phyloP scores from a whole-genome alignment of 2,888 invertebrate species.

The Drosophila mayaguana region DNA sequence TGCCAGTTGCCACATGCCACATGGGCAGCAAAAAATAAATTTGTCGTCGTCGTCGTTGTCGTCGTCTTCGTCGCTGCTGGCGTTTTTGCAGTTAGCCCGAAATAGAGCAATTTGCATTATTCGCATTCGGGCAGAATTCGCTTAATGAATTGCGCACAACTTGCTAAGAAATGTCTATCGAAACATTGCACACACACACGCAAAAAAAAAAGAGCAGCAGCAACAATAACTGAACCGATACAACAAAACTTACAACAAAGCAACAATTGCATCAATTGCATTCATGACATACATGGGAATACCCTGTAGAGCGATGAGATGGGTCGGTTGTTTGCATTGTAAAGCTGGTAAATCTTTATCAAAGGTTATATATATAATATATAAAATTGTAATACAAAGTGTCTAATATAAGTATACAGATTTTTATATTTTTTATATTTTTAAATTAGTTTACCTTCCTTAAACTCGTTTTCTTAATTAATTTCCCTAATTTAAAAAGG shows the following conservation, averaged over 20 bases:
- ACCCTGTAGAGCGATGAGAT: not conserved
- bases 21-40: conserved; percentile 67
- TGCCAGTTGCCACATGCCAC: conserved; percentile 24
- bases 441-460: too few relatives aligned
- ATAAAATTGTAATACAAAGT: too few relatives aligned
- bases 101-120: conserved; percentile 78
- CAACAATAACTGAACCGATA: not conserved
- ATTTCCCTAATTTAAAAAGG: too few relatives aligned
- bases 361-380: not conserved
- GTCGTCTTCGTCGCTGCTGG: not conserved
- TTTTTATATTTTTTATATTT: too few relatives aligned
- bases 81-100: conserved; percentile 48
- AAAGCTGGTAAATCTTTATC: not conserved
- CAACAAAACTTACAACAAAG: not conserved
- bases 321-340: not conserved
- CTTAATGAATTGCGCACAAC: conserved; percentile 74
- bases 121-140: conserved; percentile 71
- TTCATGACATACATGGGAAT: not conserved
- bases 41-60: conserved; percentile 63
- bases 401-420: too few relatives aligned
- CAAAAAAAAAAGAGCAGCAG: not conserved
- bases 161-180: conserved; percentile 64
- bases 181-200: conserved; percentile 4
- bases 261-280: conserved; percentile 7
- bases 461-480: too few relatives aligned